phyloP scores from a whole-genome alignment of 1,140 invertebrate genomes.

The Spodoptera litura region DNA sequence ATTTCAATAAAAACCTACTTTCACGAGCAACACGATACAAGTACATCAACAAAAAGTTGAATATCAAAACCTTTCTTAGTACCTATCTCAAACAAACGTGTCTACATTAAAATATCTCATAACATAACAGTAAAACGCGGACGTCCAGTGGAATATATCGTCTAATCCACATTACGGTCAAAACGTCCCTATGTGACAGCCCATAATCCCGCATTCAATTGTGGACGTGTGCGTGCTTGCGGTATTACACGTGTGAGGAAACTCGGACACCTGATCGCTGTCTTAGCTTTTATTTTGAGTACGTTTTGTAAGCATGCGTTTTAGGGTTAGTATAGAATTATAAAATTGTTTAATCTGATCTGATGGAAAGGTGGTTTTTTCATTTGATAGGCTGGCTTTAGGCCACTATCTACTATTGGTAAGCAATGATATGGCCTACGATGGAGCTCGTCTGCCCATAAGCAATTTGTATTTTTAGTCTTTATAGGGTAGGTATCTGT shows the following conservation, averaged over 20 bases:
- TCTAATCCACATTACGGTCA: constrained; percentile 64
- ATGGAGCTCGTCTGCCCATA: too few species aligned
- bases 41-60: neutral
- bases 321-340: too few species aligned
- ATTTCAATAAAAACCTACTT: neutral
- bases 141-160: constrained; percentile 52
- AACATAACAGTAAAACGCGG: constrained; percentile 7
- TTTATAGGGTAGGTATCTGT: too few species aligned
- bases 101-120: constrained; percentile 52
- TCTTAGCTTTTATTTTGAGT: constrained; percentile 4
- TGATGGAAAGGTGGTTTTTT: too few species aligned
- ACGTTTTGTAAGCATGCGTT: too few species aligned
- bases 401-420: too few species aligned
- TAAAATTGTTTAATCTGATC: too few species aligned
- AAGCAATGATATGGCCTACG: too few species aligned
- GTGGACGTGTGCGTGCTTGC: neutral
- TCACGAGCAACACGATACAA: too few species aligned
- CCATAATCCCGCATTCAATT: constrained; percentile 58
- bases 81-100: constrained; percentile 18
- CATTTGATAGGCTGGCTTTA: too few species aligned
- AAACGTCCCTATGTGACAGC: constrained; percentile 62
- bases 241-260: neutral
- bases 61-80: neutral
- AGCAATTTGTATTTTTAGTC: too few species aligned
- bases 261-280: neutral